phyloP scores from a whole-genome alignment of 2,888 invertebrate genomes.

The Agrochola litura region DNA sequence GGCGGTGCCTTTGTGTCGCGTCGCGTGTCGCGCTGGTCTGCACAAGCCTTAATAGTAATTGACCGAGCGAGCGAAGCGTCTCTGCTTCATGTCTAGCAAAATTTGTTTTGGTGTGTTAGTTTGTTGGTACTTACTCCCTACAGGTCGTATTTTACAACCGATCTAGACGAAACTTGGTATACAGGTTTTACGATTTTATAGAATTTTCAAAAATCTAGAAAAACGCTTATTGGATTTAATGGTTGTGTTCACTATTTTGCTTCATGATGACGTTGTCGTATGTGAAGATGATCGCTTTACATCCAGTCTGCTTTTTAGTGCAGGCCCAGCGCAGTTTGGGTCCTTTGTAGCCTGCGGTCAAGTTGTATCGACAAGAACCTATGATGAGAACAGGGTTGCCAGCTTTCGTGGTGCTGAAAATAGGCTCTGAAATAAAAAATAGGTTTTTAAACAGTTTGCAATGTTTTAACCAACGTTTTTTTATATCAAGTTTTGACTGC shows the following conservation, averaged over 20 bases:
- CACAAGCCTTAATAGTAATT: no score
- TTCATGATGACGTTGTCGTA: conserved; percentile 16
- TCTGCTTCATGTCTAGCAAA: no score
- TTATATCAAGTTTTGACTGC: background rate
- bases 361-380: conserved; percentile 42
- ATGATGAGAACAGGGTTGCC: conserved; percentile 49
- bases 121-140: no score
- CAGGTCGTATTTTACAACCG: no score
- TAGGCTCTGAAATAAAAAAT: conserved; percentile 40
- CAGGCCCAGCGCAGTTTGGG: conserved; percentile 41
- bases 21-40: no score
- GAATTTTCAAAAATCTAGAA: background rate
- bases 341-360: conserved; percentile 21
- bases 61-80: no score
- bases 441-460: background rate
- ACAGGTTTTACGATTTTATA: background rate
- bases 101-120: no score
- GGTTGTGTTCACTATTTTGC: conserved; percentile 39
- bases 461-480: background rate
- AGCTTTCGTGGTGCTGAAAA: conserved; percentile 42
- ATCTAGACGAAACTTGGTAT: no score
- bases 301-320: conserved; percentile 30
- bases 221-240: background rate
- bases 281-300: conserved; percentile 33
- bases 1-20: no score